Evolutionary conservation across 2,888 invertebrate genomes (phyloP).

Genomic region (Drosophila maculinotata): DNA sequence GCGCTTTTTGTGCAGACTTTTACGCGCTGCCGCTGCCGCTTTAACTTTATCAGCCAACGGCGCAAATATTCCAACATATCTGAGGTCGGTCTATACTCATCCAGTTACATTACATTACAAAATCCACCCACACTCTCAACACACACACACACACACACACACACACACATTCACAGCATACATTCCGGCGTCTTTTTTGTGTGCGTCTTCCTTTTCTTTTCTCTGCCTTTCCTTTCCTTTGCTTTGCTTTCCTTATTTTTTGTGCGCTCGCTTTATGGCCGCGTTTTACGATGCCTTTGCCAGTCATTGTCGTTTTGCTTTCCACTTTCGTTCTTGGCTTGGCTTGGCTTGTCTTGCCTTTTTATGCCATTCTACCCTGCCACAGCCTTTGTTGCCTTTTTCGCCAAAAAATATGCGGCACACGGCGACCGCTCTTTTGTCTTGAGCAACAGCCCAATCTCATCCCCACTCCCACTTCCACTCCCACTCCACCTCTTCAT

Average conservation of each 20-base stretch:
- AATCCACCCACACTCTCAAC: slow-evolving; percentile 24
- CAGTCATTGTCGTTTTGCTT: slow-evolving; percentile 58
- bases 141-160: slow-evolving; percentile 6
- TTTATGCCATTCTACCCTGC: slow-evolving; percentile 20
- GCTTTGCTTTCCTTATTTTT: slow-evolving; percentile 17
- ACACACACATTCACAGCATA: slow-evolving; percentile 4
- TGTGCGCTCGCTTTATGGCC: slow-evolving; percentile 54
- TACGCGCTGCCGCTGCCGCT: slow-evolving; percentile 15
- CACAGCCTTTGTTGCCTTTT: slow-evolving; percentile 31
- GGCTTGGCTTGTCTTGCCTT: slow-evolving; percentile 11
- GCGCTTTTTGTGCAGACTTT: slow-evolving; percentile 72
- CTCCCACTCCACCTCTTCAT: neutral
- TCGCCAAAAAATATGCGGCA: slow-evolving; percentile 22
- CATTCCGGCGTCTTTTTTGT: slow-evolving; percentile 41
- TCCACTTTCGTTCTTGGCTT: slow-evolving; percentile 39
- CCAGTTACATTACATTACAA: slow-evolving; percentile 31
- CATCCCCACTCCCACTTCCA: no score
- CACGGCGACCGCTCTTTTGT: slow-evolving; percentile 17
- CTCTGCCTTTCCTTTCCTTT: slow-evolving; percentile 9
- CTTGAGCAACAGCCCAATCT: slow-evolving; percentile 18
- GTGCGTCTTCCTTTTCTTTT: slow-evolving; percentile 36
- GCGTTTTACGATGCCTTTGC: slow-evolving; percentile 60
- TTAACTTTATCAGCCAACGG: slow-evolving; percentile 23
- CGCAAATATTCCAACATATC: slow-evolving; percentile 38
- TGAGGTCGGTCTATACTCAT: slow-evolving; percentile 30